These are phyloP conservation scores for Trichopria drosophilae DNA, from an alignment of 2,888 invertebrate species.

Conservation along the genomic window DNA sequence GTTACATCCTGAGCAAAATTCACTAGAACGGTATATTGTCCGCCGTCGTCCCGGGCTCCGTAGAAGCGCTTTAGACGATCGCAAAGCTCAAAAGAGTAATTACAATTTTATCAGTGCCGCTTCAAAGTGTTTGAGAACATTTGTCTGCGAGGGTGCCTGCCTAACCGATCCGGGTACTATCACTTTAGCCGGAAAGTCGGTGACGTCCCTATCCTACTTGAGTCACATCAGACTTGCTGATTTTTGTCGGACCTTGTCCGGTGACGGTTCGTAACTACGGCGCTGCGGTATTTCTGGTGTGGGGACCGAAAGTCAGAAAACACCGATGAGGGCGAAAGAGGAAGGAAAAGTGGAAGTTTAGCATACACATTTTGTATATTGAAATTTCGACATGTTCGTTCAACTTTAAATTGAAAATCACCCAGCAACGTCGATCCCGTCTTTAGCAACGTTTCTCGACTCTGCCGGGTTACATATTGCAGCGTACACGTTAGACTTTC, in stretches of 20 bases:
- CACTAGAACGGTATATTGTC: too few relatives aligned
- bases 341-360: conserved; percentile 48
- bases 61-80: too few relatives aligned
- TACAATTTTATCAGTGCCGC: conserved; percentile 31
- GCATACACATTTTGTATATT: conserved; percentile 55
- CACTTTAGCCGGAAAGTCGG: conserved; percentile 13
- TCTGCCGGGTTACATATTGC: too few relatives aligned
- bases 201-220: conserved; percentile 23
- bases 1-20: too few relatives aligned
- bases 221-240: conserved; percentile 54
- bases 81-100: conserved; percentile 14
- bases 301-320: background rate
- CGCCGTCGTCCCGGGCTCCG: too few relatives aligned
- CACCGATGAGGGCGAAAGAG: too few relatives aligned
- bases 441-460: too few relatives aligned
- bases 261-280: conserved; percentile 20
- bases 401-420: conserved; percentile 54
- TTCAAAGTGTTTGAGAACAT: conserved; percentile 31
- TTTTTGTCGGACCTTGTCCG: conserved; percentile 37
- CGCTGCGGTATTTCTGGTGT: conserved; percentile 20
- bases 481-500: too few relatives aligned
- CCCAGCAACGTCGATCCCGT: conserved; percentile 27
- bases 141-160: conserved; percentile 12
- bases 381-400: conserved; percentile 53
- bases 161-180: conserved; percentile 16